Evolutionary conservation across 2,113 vertebrate species (phyloP), one percentile per base, ranked within the genome.

Genomic region (Fregata magnificens): DNA sequence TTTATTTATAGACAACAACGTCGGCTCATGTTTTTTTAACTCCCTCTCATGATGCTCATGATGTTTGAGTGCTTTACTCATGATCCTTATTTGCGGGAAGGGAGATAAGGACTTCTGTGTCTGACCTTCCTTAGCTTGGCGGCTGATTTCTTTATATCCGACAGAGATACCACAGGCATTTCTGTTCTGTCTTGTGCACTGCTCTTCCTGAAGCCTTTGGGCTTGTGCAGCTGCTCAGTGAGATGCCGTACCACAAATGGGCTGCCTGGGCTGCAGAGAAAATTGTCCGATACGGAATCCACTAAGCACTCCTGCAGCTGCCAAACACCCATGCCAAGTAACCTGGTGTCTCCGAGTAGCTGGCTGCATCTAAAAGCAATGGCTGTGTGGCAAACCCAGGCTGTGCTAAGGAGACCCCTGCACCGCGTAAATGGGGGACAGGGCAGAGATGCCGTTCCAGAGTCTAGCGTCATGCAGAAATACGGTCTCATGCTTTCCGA

Each of bases 11-110:
- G 86, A 71, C 59, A 88, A 84, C 42, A 78, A 65, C 7, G 0
- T 52, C 0, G 4, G 42, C 53, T 94, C 69, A 45, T 62, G 10
- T 18, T 58, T 95, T 84, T 84, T 92, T 45, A 88, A 92, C 80
- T 92, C 36, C 34, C 49, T 84, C 24, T 91, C 53, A 72, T 7
- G 70, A 95, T 82, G 78, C 44, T 91, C 21, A 49, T 61, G 65
- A 96, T 34, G 77, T 78, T 79, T 79, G 52, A 95, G 94, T 58
- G 80, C 86, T 92, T 95, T 82, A 72, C 74, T 94, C 82, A 80
- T 82, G 92, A 95, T 80, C 92, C 78, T 85, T 28, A 77, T 94
- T 96, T 93, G 82, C 5, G 13, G 90, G 95, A 94, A 96, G 49
- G 3, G 19, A 96, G 94, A 93, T 96, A 95, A 91, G 52, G 58